Evolutionary conservation across 2,797 vertebrate species (phyloP).

Genomic region (Anas bernieri): DNA sequence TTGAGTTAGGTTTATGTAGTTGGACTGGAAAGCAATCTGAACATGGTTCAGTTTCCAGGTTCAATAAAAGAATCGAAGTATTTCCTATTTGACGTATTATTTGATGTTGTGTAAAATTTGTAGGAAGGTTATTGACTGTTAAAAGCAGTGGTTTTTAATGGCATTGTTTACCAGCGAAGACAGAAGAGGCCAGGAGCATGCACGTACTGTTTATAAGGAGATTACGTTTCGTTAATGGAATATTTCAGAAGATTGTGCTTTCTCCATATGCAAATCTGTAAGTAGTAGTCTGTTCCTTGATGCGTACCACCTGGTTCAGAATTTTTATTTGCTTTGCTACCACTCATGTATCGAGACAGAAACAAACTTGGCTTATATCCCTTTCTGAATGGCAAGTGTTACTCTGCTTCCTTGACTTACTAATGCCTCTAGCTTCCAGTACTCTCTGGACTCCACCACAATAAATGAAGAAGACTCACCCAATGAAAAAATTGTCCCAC

Average conservation of each 20-base stretch:
- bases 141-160: background rate
- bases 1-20: background rate
- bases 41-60: background rate
- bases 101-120: background rate
- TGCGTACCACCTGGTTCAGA: background rate
- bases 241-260: background rate
- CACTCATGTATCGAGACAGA: background rate
- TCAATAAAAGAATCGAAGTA: background rate
- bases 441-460: background rate
- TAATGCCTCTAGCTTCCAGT: background rate
- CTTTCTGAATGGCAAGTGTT: background rate
- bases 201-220: background rate
- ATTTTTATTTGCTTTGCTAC: background rate
- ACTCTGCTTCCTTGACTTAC: background rate
- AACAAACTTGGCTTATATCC: background rate
- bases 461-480: background rate
- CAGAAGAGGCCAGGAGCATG: background rate
- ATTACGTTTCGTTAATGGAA: background rate
- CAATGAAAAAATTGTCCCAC: background rate
- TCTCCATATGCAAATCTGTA: background rate
- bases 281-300: background rate
- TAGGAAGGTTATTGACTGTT: background rate
- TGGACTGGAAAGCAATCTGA: background rate
- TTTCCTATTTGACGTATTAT: fast-evolving
- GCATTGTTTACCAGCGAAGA: background rate